Percentiles rank a stretch among this genome's conserved stretches.
phyloP scores from a whole-genome alignment of 2,888 invertebrate species.

The Sepioteuthis lessoniana region DNA sequence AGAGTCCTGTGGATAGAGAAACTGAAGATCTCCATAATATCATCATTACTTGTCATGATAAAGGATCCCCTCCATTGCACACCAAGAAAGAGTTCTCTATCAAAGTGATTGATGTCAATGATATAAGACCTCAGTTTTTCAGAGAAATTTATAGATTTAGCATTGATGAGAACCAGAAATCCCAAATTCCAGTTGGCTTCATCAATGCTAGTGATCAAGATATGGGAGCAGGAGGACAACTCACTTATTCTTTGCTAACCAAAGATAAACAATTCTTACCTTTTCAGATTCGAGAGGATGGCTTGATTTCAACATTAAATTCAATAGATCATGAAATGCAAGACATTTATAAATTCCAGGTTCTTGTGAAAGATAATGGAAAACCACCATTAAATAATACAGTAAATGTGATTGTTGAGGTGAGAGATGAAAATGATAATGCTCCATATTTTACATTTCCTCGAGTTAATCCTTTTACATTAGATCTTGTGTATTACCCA shows the following conservation, averaged over 20 bases:
- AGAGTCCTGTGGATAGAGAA: neutral
- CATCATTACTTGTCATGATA: neutral
- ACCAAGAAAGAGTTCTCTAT: neutral
- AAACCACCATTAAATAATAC: neutral
- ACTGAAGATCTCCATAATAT: neutral
- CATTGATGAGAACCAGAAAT: constrained; percentile 21
- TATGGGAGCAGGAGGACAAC: neutral
- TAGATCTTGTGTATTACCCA: neutral
- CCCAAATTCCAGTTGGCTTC: constrained; percentile 23
- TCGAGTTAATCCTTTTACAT: neutral
- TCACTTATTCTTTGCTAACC: neutral
- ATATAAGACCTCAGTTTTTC: neutral
- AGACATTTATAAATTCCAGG: neutral
- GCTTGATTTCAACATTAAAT: constrained; percentile 33
- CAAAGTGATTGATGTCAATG: neutral
- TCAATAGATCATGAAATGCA: constrained; percentile 13
- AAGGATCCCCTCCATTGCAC: constrained; percentile 9
- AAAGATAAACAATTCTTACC: neutral
- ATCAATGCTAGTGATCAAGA: constrained; percentile 21
- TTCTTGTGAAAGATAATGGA: constrained; percentile 1
- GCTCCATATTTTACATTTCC: neutral
- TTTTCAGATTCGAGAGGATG: neutral
- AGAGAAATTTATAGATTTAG: constrained; percentile 4
- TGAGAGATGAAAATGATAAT: constrained; percentile 13
- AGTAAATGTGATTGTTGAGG: neutral